Conservation (phyloP, 2,888 invertebrate species). For the Amphipyra tragopoginis region DNA sequence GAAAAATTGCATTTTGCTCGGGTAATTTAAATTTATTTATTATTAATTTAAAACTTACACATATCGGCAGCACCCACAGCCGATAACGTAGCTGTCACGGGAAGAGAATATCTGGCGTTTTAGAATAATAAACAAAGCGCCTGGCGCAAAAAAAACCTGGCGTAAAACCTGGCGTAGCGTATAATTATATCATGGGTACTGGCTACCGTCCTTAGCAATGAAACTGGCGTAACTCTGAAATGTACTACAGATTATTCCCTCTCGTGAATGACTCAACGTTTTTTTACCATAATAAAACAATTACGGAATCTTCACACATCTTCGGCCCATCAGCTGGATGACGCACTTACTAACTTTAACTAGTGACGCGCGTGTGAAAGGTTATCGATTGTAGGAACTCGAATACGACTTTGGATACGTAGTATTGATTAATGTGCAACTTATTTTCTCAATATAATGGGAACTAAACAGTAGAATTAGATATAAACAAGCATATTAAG, state of each 20-base stretch:
- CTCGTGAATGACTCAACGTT: constrained; percentile 57
- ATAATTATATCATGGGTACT: too few species aligned
- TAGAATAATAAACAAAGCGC: too few species aligned
- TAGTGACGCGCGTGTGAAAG: constrained; percentile 48
- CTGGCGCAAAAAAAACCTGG: too few species aligned
- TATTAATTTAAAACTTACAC: too few species aligned
- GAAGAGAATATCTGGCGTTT: too few species aligned
- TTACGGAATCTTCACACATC: constrained; percentile 66
- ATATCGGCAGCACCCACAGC: too few species aligned
- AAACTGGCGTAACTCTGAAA: constrained; percentile 23
- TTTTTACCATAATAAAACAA: constrained; percentile 71
- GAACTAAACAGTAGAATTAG: too few species aligned
- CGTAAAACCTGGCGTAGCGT: too few species aligned
- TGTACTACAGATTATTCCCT: constrained; percentile 33
- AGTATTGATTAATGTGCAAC: constrained; percentile 9
- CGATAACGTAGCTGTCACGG: too few species aligned
- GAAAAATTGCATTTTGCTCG: too few species aligned
- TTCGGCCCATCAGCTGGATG: constrained; percentile 52
- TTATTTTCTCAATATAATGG: not conserved
- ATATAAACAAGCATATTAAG: too few species aligned
- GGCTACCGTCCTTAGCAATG: constrained; percentile 15
- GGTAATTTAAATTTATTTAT: too few species aligned
- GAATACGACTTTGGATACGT: constrained; percentile 5
- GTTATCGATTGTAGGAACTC: constrained; percentile 47
- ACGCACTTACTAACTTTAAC: constrained; percentile 47